A percentile compares a stretch with the other conserved stretches of the same genome.
These are phyloP conservation scores for Anser cygnoides DNA, from an alignment of 2,113 vertebrate genomes.

Conservation along the genomic window DNA sequence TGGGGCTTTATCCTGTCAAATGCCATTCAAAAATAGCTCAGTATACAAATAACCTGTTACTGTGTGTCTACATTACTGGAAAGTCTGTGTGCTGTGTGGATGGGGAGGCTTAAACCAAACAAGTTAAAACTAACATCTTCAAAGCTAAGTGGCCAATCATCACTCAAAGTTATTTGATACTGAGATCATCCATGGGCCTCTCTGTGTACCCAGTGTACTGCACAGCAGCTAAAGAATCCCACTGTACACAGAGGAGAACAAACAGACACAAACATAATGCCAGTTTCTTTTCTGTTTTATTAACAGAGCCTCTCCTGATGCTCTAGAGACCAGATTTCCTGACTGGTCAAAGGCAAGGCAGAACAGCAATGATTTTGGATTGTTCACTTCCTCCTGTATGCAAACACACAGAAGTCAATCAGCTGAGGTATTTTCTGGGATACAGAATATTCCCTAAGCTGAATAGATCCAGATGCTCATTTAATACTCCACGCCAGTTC, in stretches of 20 bases:
- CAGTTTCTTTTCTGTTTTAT: background rate
- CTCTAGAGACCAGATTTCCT: background rate
- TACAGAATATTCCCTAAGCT: background rate
- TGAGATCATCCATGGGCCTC: background rate
- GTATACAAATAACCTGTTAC: background rate
- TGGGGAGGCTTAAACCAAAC: background rate
- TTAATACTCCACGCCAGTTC: background rate
- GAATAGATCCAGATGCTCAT: accelerated
- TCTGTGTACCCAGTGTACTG: background rate
- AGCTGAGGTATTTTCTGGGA: background rate
- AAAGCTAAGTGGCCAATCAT: background rate
- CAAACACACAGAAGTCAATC: background rate
- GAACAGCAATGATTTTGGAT: background rate
- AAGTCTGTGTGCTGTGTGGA: background rate
- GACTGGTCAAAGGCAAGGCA: background rate
- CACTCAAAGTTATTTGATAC: background rate
- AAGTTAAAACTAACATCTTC: background rate
- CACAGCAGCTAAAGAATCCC: background rate
- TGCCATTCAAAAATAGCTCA: background rate
- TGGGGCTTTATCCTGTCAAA: background rate
- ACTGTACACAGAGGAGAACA: background rate
- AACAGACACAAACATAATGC: background rate
- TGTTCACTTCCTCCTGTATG: background rate
- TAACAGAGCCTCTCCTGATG: background rate
- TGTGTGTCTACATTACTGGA: background rate